A percentile compares a stretch with the other conserved stretches of the same genome.
These are phyloP conservation scores for Orthosia gracilis DNA, from an alignment of 2,888 invertebrate species.

Conservation along the genomic window DNA sequence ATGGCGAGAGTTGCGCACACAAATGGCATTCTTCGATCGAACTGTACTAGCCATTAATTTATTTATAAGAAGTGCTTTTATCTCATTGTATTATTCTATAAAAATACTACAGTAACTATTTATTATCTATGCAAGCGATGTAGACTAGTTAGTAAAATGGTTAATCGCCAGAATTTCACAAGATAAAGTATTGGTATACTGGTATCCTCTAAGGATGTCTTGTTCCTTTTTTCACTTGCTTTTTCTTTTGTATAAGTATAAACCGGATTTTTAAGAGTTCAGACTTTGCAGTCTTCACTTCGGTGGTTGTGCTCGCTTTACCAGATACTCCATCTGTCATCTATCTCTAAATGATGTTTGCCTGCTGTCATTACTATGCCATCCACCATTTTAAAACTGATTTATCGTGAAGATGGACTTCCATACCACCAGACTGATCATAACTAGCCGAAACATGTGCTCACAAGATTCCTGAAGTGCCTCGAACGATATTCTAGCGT, in stretches of 20 bases:
- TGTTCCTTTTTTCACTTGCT: background rate
- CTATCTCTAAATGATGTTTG: background rate
- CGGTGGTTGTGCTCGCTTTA: background rate
- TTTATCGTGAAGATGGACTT: background rate
- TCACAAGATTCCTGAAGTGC: background rate
- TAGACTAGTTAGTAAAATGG: constrained; percentile 1
- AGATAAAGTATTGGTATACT: background rate
- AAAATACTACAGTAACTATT: background rate
- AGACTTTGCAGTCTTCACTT: background rate
- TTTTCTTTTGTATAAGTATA: background rate
- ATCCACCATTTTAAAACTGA: background rate
- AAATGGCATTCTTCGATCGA: constrained; percentile 76
- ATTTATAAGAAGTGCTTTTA: constrained; percentile 45
- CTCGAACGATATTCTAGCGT: background rate
- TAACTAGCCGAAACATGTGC: background rate
- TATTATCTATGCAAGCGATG: background rate
- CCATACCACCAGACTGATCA: background rate
- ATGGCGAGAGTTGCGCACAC: constrained; percentile 79
- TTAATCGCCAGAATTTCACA: constrained; percentile 2
- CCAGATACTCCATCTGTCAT: background rate
- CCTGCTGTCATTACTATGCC: too few relatives aligned
- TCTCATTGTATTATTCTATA: constrained; percentile 12
- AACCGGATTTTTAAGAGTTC: background rate
- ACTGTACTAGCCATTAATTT: constrained; percentile 65
- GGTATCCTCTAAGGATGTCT: background rate